phyloP scores from a whole-genome alignment of 2,797 vertebrate genomes.

The Rachycentron canadum region DNA sequence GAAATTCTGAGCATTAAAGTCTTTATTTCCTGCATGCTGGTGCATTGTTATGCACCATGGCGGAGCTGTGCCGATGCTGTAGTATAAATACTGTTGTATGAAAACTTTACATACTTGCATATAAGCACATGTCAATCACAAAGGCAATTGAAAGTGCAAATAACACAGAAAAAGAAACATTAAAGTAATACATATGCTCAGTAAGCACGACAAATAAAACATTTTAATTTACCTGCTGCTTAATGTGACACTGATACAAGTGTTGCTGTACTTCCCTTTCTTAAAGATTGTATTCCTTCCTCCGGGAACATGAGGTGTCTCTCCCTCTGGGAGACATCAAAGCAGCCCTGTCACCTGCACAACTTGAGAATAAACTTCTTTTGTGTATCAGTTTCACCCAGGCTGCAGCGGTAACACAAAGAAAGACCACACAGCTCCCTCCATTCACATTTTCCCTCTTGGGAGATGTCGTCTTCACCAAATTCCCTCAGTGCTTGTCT shows the following conservation, averaged over 20 bases:
- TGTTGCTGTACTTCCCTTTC: slow-evolving; percentile 9
- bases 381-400: slow-evolving; percentile 36
- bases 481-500: slow-evolving; percentile 26
- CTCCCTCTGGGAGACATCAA: slow-evolving; percentile 47
- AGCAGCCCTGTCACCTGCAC: slow-evolving; percentile 34
- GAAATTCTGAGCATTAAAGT: not conserved
- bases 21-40: no score
- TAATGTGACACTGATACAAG: not conserved
- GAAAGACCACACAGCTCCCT: slow-evolving; percentile 30
- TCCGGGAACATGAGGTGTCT: slow-evolving; percentile 25
- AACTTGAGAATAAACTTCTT: slow-evolving; percentile 38
- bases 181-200: not conserved
- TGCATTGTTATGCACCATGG: no score
- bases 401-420: slow-evolving; percentile 20
- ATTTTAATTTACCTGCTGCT: not conserved
- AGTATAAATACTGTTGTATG: no score
- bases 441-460: slow-evolving; percentile 40
- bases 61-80: no score
- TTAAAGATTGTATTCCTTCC: slow-evolving; percentile 29
- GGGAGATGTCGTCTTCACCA: slow-evolving; percentile 48
- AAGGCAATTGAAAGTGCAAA: not conserved
- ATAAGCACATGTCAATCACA: not conserved
- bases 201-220: not conserved
- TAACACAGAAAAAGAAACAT: not conserved
- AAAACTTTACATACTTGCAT: no score